Evolutionary conservation across 2,113 vertebrate species (phyloP).

Genomic region (Oncorhynchus masou): DNA sequence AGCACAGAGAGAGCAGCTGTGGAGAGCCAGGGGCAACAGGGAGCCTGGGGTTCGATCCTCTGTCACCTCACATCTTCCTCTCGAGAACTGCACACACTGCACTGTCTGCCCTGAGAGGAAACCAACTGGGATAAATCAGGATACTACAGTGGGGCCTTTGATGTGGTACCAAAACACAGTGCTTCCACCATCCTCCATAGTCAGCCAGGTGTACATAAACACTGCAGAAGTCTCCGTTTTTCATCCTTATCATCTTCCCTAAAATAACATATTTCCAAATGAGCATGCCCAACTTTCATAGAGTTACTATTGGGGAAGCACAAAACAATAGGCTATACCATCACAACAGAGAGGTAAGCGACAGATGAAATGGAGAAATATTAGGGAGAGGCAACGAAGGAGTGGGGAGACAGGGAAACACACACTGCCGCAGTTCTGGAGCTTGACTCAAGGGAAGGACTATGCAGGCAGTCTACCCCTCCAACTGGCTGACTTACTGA

Average conservation of each 20-base stretch:
- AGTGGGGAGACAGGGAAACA: conserved; percentile 2
- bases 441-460: conserved; percentile 42
- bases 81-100: conserved; percentile 9
- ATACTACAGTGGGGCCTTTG: conserved; percentile 31
- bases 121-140: conserved; percentile 39
- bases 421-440: conserved; percentile 20
- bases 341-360: too few species aligned
- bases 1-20: conserved; percentile 8
- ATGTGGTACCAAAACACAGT: conserved; percentile 29
- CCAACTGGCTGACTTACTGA: conserved; percentile 39
- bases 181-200: conserved; percentile 12
- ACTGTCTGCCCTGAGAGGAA: conserved; percentile 27
- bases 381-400: background rate
- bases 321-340: too few species aligned
- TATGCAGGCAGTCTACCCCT: conserved; percentile 36
- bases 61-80: conserved; percentile 34
- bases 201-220: conserved; percentile 16
- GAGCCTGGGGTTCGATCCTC: conserved; percentile 9
- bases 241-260: conserved; percentile 2
- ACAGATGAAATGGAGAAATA: too few species aligned
- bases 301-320: too few species aligned
- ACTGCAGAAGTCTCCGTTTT: too few species aligned
- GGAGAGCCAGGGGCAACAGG: conserved; percentile 20
- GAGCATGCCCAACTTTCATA: background rate
- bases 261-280: background rate